These are phyloP conservation scores for Pristionchus mayeri DNA, from an alignment of 2,888 invertebrate genomes.

Conservation along the genomic window DNA sequence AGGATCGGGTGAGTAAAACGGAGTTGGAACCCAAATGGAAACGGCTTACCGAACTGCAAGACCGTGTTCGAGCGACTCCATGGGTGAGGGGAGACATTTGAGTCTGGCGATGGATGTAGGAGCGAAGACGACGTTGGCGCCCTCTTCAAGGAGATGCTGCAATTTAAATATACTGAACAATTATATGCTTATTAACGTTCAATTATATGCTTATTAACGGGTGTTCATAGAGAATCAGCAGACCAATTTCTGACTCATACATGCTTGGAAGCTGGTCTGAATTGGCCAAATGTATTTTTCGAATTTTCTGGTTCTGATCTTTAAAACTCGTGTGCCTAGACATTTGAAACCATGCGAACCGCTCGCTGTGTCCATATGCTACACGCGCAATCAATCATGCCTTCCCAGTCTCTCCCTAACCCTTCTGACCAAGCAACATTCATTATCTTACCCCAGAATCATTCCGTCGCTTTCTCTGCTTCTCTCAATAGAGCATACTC, in stretches of 20 bases:
- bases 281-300: no score
- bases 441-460: not conserved
- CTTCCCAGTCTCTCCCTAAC: not conserved
- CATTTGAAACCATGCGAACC: constrained; percentile 19
- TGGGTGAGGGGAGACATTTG: constrained; percentile 71
- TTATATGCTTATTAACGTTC: no score
- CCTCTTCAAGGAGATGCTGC: constrained; percentile 73
- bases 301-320: no score
- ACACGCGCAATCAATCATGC: constrained; percentile 2
- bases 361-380: not conserved
- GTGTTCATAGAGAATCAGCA: no score
- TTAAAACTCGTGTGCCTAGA: no score
- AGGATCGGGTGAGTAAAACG: not conserved
- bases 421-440: constrained; percentile 26
- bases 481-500: not conserved
- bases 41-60: constrained; percentile 53
- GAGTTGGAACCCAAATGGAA: not conserved
- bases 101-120: constrained; percentile 65
- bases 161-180: no score
- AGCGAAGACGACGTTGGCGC: constrained; percentile 70
- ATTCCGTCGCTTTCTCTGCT: not conserved
- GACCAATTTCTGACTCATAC: no score
- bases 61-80: constrained; percentile 73
- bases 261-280: no score
- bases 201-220: no score